Percentiles rank a stretch among this genome's conserved stretches.
phyloP scores from a whole-genome alignment of 2,797 vertebrate species.

The Eutrigla gurnardus region DNA sequence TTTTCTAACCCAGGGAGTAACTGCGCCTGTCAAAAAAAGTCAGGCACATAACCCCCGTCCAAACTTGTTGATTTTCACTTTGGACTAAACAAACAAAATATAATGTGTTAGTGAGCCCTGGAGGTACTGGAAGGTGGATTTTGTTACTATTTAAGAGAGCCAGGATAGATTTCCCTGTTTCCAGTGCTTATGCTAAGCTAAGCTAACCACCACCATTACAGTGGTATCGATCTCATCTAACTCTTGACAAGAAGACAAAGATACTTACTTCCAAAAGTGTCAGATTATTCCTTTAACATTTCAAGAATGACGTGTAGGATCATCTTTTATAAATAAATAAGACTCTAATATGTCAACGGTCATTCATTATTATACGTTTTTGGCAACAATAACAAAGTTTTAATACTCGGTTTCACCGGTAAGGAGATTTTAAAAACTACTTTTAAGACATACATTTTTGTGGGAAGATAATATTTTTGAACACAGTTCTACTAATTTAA shows the following conservation, averaged over 20 bases:
- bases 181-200: constrained; percentile 1
- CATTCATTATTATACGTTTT: not conserved
- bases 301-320: not conserved
- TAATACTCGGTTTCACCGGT: not conserved
- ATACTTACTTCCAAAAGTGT: not conserved
- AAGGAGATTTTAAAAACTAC: not conserved
- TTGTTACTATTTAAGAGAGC: not conserved
- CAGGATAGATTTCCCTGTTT: not conserved
- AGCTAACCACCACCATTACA: not conserved
- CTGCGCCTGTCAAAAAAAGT: too few species aligned
- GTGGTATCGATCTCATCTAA: too few species aligned
- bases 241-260: too few species aligned
- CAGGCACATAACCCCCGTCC: too few species aligned
- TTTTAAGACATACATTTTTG: too few species aligned
- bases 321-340: not conserved
- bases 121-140: not conserved
- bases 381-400: not conserved
- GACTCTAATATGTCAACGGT: not conserved
- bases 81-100: not conserved
- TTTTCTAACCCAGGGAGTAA: too few species aligned
- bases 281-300: not conserved
- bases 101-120: not conserved
- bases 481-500: not conserved
- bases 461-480: not conserved
- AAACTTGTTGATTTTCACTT: not conserved